Conservation (phyloP, 64 coral and sea anemone genomes). For the Catalaphyllia jardinei region DNA sequence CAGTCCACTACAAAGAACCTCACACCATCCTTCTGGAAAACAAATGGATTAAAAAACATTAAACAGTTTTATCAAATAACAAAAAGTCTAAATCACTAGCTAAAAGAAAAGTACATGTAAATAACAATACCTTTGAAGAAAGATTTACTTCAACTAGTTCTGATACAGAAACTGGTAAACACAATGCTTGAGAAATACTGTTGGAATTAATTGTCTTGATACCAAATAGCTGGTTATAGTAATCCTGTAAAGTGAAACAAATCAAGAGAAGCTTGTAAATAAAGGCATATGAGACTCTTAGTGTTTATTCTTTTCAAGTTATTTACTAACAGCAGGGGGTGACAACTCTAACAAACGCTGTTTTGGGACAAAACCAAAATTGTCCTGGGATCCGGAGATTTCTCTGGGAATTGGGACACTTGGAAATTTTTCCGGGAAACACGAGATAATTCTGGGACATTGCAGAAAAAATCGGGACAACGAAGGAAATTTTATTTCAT, state of each 20-base stretch:
- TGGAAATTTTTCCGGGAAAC: no score
- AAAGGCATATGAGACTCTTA: background rate
- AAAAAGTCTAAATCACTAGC: background rate
- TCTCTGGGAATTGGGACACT: no score
- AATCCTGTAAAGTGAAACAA: conserved; percentile 73
- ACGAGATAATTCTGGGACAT: no score
- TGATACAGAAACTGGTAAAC: conserved; percentile 89
- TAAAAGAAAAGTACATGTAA: background rate
- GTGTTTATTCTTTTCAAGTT: no score
- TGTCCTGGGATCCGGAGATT: no score
- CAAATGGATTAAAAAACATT: background rate
- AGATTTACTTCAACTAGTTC: conserved; percentile 88
- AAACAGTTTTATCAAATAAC: background rate
- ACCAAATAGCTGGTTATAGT: conserved; percentile 97
- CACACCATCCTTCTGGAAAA: conserved; percentile 86
- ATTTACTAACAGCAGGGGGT: no score
- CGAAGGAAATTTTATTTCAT: no score
- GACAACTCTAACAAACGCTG: no score
- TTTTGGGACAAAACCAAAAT: no score
- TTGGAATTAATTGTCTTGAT: conserved; percentile 94
- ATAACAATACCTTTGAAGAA: conserved; percentile 61
- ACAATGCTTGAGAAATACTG: conserved; percentile 91
- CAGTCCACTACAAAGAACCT: conserved; percentile 98
- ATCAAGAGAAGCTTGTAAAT: background rate
- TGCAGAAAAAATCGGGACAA: no score